Evolutionary conservation across 2,888 invertebrate genomes (phyloP).

Genomic region (Melanargia galathea): DNA sequence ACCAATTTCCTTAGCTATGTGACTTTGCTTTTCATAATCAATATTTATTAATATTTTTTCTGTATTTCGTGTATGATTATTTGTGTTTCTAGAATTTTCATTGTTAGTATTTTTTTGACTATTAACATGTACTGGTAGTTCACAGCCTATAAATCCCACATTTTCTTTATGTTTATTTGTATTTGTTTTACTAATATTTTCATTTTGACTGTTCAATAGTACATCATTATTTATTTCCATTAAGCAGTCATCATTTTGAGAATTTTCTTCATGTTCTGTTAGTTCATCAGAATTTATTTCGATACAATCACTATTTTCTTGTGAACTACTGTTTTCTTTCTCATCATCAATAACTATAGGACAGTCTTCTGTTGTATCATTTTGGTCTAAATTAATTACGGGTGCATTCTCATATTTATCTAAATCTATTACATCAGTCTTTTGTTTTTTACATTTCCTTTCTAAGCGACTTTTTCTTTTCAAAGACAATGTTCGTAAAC

Average conservation of each 20-base stretch:
- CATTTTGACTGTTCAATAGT: background rate
- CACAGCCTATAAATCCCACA: no score
- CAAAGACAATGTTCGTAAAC: background rate
- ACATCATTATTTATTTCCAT: background rate
- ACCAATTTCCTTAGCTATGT: background rate
- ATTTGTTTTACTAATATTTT: background rate
- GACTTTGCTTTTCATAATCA: background rate
- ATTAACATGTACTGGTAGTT: background rate
- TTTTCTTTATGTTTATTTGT: background rate
- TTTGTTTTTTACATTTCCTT: conserved; percentile 38
- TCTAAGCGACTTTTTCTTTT: conserved; percentile 28
- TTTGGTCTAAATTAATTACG: conserved; percentile 34
- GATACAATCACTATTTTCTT: background rate
- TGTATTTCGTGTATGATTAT: background rate
- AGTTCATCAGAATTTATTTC: background rate
- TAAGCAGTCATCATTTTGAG: background rate
- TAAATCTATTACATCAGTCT: conserved; percentile 44
- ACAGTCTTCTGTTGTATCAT: conserved; percentile 27
- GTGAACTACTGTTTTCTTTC: conserved; percentile 28
- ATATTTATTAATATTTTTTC: background rate
- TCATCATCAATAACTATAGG: conserved; percentile 23
- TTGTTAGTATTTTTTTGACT: background rate
- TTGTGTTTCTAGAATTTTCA: no score
- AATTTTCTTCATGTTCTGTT: background rate
- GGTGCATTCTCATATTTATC: conserved; percentile 42